phyloP scores from a whole-genome alignment of 2,888 invertebrate species.

The Galeruca laticollis region DNA sequence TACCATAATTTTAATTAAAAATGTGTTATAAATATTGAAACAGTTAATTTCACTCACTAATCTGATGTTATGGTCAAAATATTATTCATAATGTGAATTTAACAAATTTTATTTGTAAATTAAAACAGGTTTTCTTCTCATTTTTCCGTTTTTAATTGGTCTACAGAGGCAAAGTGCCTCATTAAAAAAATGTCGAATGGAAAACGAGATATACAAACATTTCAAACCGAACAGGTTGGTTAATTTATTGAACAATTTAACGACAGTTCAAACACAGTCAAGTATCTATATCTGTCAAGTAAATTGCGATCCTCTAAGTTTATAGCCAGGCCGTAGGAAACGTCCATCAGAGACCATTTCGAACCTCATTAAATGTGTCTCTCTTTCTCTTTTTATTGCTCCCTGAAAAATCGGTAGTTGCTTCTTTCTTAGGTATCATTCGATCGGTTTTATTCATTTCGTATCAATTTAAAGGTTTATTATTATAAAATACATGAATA shows the following conservation, averaged over 20 bases:
- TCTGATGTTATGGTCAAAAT: slow-evolving; percentile 1
- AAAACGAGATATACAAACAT: slow-evolving; percentile 21
- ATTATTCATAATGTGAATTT: slow-evolving; percentile 14
- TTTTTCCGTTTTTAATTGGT: slow-evolving; percentile 13
- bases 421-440: not conserved
- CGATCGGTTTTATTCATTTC: slow-evolving; percentile 19
- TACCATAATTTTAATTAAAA: not conserved
- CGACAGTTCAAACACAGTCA: slow-evolving; percentile 63
- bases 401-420: slow-evolving; percentile 16
- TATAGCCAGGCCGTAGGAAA: slow-evolving; percentile 70
- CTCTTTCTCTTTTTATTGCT: slow-evolving; percentile 64
- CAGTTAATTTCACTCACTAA: slow-evolving; percentile 6
- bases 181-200: slow-evolving; percentile 27
- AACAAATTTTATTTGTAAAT: slow-evolving; percentile 11
- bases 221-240: slow-evolving; percentile 26
- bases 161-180: slow-evolving; percentile 8
- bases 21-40: not conserved
- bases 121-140: slow-evolving; percentile 10
- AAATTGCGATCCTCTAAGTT: slow-evolving; percentile 59
- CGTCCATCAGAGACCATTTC: slow-evolving; percentile 76
- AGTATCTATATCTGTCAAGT: slow-evolving; percentile 62
- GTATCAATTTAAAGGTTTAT: not conserved
- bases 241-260: slow-evolving; percentile 53
- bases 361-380: slow-evolving; percentile 73
- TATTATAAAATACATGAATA: not conserved